These are phyloP conservation scores for Bubo scandiacus DNA, from an alignment of 2,113 vertebrate species.

Conservation along the genomic window DNA sequence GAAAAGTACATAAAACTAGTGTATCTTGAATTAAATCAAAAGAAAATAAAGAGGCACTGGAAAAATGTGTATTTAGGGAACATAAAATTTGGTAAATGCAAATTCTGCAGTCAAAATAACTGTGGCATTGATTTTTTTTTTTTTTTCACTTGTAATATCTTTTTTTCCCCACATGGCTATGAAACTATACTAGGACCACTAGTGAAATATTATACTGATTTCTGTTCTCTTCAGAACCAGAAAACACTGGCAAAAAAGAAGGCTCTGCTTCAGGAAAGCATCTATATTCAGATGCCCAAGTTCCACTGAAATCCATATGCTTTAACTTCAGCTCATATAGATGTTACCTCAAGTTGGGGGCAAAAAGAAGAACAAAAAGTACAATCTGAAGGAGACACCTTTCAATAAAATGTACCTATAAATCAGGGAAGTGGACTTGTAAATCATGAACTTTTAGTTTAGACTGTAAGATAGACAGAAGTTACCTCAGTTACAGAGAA, in stretches of 20 bases:
- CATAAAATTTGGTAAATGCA: not conserved
- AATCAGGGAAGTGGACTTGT: not conserved
- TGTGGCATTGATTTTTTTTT: not conserved
- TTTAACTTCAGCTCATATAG: not conserved
- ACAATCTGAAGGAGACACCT: not conserved
- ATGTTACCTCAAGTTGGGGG: not conserved
- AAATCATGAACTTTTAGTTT: not conserved
- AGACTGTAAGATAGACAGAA: not conserved
- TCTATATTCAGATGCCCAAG: not conserved
- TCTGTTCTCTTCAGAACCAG: not conserved
- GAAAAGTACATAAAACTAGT: not conserved
- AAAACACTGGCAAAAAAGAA: not conserved
- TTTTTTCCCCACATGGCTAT: not conserved
- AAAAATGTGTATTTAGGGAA: not conserved
- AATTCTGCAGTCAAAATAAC: not conserved
- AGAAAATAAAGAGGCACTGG: not conserved
- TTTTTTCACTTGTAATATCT: fast-evolving
- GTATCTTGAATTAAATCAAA: not conserved
- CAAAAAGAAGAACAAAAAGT: not conserved
- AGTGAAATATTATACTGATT: not conserved
- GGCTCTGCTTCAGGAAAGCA: not conserved
- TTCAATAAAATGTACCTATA: not conserved
- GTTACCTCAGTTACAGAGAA: not conserved
- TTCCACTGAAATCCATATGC: not conserved
- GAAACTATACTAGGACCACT: not conserved